Conservation (phyloP, 2,888 invertebrate species). For the Synanthedon formicaeformis region DNA sequence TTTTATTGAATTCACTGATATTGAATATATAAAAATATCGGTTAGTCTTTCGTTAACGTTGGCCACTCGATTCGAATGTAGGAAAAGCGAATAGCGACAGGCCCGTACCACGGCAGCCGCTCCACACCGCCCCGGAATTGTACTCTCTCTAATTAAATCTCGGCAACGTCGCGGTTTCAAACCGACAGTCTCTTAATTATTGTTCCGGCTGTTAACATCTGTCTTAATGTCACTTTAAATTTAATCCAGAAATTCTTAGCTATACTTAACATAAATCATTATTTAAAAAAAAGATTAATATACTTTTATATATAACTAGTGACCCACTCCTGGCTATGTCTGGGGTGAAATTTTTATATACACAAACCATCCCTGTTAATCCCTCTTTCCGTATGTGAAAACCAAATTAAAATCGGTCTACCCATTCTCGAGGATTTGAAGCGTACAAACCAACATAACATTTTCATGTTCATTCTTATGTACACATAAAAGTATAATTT, state of each 20-base stretch:
- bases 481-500: too few species aligned
- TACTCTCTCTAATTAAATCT: conserved; percentile 68
- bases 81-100: conserved; percentile 2
- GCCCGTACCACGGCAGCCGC: conserved; percentile 6
- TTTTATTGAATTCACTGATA: not conserved
- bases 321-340: too few species aligned
- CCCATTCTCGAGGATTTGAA: too few species aligned
- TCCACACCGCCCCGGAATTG: conserved; percentile 23
- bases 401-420: too few species aligned
- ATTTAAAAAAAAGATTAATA: too few species aligned
- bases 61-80: not conserved
- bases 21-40: not conserved
- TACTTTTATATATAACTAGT: too few species aligned
- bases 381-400: too few species aligned
- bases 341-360: too few species aligned
- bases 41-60: not conserved
- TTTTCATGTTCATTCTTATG: too few species aligned
- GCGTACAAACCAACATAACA: too few species aligned
- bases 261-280: not conserved
- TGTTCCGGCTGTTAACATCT: conserved; percentile 66
- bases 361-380: too few species aligned
- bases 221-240: conserved; percentile 64
- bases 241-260: conserved; percentile 49
- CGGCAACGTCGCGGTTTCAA: conserved; percentile 57
- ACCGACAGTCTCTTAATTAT: conserved; percentile 69